Base-by-base conservation (phyloP, 2,888 invertebrate genomes). In the Mylabris sibirica region DNA sequence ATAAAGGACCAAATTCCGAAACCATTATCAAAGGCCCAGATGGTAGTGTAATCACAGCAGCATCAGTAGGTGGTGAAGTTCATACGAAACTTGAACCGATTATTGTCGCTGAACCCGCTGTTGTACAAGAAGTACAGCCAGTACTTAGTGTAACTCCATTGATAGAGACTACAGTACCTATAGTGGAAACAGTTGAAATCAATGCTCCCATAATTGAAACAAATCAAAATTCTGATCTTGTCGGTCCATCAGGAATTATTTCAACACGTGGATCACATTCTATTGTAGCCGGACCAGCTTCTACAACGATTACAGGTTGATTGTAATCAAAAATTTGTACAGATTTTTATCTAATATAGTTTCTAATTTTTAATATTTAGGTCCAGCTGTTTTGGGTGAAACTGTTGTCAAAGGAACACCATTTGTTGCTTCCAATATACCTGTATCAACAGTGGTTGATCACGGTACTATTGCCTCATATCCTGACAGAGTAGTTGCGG, bases 1-100 rank as follows among this genome's bases (percentile, higher is more conserved):
- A 80, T 67, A 79, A 80, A 75, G 84, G 84, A 6, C 83, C 83
- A 2, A 78, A 82, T 65, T 81, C 80, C 1, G 81, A 82, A 74
- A 84, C 84, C 1, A 82, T 85, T 35, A 82, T 85, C 41, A 77
- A 79, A 76, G 84, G 85, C 22, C 84, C 84, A 8, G 84, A 85
- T 74, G 85, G 84, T 17, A 83, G 83, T 65, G 76, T 80, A 6
- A 83, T 85, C 44, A 82, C 80, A 4, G 75, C 84, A 38, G 80
- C 80, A 71, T 78, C 79, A 35, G 74, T 72, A 64, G 80, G 81
- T 26, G 83, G 82, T 20, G 72, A 71, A 11, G 77, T 80, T 11
- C 66, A 72, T 12, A 72, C 71, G 38, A 24, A 65, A 1, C 34
- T 64, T 8, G 64, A 65, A 49, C 62, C 65, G n/a, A 65, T 72